Conservation (phyloP, 2,113 vertebrate species). For the Cercocebus atys region DNA sequence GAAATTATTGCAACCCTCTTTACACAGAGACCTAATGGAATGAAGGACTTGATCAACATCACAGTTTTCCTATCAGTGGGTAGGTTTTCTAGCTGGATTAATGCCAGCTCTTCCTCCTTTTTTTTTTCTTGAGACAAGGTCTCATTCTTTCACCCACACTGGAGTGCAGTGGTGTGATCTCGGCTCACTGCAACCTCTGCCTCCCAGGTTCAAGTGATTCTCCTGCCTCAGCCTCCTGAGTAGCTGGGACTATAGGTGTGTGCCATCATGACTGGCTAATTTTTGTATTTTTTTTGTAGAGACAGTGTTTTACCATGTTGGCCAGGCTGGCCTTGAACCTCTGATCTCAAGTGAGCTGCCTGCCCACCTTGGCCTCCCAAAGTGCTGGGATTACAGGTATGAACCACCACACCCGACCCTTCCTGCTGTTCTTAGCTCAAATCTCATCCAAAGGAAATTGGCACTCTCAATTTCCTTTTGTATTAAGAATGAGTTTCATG, state of each 20-base stretch:
- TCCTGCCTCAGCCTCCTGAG: background rate
- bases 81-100: background rate
- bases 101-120: background rate
- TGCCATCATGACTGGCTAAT: background rate
- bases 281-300: background rate
- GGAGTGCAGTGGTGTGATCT: background rate
- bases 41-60: background rate
- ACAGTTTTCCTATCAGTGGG: background rate
- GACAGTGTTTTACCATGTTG: background rate
- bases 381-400: background rate
- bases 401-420: background rate
- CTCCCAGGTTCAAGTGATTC: background rate
- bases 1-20: background rate
- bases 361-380: background rate
- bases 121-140: background rate
- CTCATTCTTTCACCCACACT: background rate
- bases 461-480: background rate
- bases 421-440: background rate
- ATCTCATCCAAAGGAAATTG: background rate
- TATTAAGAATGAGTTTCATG: background rate
- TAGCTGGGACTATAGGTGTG: background rate
- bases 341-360: background rate
- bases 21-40: background rate
- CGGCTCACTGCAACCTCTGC: background rate
- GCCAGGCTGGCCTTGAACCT: background rate